Percentiles rank a stretch among this genome's conserved stretches.
These are phyloP conservation scores for Cryptocephalus primarius DNA, from an alignment of 2,888 invertebrate genomes.

Conservation along the genomic window DNA sequence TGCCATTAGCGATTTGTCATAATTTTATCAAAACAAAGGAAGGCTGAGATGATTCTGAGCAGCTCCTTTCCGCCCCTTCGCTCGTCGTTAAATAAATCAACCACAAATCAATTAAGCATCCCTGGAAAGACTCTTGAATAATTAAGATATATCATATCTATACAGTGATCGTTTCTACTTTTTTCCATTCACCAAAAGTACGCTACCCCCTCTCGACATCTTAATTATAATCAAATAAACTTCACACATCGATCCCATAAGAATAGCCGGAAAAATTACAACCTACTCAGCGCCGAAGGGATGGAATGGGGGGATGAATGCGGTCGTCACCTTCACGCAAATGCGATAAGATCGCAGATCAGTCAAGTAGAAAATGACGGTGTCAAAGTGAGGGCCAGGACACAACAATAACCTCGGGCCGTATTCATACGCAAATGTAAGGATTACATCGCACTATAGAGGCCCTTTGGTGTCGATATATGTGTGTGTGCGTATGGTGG, in stretches of 20 bases:
- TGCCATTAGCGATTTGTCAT: constrained; percentile 16
- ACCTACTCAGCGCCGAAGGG: neutral
- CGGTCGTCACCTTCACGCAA: neutral
- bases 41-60: neutral
- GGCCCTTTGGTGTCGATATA: neutral
- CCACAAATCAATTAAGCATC: too few relatives aligned
- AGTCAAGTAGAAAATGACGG: constrained; percentile 39
- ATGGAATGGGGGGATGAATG: neutral
- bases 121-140: too few relatives aligned
- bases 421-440: neutral
- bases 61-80: too few relatives aligned
- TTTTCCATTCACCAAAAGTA: neutral
- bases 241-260: neutral
- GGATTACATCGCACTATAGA: neutral
- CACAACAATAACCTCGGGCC: constrained; percentile 31
- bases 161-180: too few relatives aligned
- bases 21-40: constrained; percentile 10
- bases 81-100: too few relatives aligned
- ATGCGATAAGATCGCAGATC: constrained; percentile 36
- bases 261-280: neutral
- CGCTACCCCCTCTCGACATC: neutral
- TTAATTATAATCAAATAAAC: neutral
- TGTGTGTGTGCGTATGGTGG: too few relatives aligned
- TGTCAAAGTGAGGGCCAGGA: constrained; percentile 35
- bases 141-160: too few relatives aligned